Evolutionary conservation across 2,888 invertebrate genomes (phyloP).

Genomic region (Escarpia spicata): DNA sequence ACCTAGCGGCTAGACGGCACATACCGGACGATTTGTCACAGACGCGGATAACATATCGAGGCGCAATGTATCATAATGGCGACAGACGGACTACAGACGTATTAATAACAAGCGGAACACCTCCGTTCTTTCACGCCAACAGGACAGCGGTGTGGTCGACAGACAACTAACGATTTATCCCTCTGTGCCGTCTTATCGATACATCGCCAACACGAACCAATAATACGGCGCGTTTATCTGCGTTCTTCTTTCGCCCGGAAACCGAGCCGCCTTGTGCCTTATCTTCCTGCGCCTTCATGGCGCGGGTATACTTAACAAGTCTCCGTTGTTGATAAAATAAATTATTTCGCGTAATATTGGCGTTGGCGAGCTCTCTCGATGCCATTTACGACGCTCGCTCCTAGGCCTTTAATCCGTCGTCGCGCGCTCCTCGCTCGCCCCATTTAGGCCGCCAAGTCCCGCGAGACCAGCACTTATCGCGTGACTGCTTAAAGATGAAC

Average conservation of each 20-base stretch:
- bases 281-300: background rate
- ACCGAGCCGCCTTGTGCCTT: background rate
- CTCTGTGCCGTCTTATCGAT: background rate
- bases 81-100: background rate
- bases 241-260: background rate
- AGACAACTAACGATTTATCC: background rate
- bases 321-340: slow-evolving; percentile 16
- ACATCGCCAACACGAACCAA: background rate
- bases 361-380: slow-evolving; percentile 6
- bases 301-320: slow-evolving; percentile 6
- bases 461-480: background rate
- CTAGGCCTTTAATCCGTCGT: background rate
- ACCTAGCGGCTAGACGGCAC: background rate
- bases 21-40: background rate
- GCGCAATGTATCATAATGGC: background rate
- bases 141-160: background rate
- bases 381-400: background rate
- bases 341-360: slow-evolving; percentile 16
- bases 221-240: slow-evolving; percentile 10
- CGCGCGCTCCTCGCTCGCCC: background rate
- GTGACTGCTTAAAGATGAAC: slow-evolving; percentile 16
- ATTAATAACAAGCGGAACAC: background rate
- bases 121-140: background rate
- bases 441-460: background rate
- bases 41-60: background rate